phyloP scores from a whole-genome alignment of 2,113 vertebrate genomes.

The Lanius ludovicianus region DNA sequence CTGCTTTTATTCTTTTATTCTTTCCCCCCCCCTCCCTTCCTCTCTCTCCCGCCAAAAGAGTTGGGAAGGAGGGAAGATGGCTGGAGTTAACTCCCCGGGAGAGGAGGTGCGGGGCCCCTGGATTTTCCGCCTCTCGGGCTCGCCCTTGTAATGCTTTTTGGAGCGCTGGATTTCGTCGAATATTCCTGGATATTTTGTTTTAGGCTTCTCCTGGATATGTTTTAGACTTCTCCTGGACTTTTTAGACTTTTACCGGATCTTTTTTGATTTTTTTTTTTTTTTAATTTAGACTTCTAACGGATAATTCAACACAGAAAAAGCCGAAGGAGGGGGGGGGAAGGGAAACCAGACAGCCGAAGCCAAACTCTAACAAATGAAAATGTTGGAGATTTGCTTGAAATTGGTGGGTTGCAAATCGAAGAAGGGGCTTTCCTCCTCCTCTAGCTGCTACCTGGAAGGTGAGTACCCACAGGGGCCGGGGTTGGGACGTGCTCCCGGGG shows the following conservation, averaged over 20 bases:
- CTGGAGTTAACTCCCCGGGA: neutral
- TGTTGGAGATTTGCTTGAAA: constrained; percentile 99
- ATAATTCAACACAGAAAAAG: neutral
- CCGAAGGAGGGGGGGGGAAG: neutral
- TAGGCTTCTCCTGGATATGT: neutral
- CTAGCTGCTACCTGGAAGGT: constrained; percentile 98
- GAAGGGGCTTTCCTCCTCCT: constrained; percentile 95
- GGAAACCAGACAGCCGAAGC: constrained; percentile 4
- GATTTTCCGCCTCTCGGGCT: constrained; percentile 29
- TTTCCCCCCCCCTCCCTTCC: fast-evolving
- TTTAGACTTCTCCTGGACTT: neutral
- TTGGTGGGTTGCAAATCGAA: constrained; percentile 99
- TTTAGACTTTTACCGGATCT: neutral
- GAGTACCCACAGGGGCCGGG: constrained; percentile 30
- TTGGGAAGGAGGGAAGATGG: constrained; percentile 38
- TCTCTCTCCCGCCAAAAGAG: constrained; percentile 42
- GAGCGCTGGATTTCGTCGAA: neutral
- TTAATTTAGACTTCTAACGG: neutral
- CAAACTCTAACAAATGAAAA: constrained; percentile 87
- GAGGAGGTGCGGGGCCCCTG: constrained; percentile 28
- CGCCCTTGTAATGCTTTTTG: neutral
- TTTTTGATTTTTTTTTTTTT: neutral
- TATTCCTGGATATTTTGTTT: neutral
- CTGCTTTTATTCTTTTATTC: fast-evolving
- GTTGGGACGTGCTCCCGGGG: neutral